Evolutionary conservation across 2,888 invertebrate species (phyloP).

Genomic region (Drosophila pegasa): DNA sequence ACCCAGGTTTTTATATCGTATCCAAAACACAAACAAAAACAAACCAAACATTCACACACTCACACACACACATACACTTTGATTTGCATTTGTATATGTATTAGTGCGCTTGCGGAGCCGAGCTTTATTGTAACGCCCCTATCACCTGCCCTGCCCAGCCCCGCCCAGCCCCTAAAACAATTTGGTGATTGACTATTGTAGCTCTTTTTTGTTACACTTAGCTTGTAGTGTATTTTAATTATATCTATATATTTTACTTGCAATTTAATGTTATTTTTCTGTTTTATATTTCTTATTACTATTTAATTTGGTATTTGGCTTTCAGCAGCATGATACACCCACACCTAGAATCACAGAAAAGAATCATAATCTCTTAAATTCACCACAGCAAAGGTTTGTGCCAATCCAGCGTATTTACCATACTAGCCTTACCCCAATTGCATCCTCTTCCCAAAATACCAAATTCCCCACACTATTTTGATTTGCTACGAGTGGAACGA

Average conservation of each 20-base stretch:
- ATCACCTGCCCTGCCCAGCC: neutral
- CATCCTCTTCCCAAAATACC: constrained; percentile 27
- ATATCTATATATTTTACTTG: constrained; percentile 21
- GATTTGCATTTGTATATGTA: constrained; percentile 54
- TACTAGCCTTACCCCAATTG: constrained; percentile 18
- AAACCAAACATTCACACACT: constrained; percentile 23
- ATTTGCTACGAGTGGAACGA: constrained; percentile 19
- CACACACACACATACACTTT: constrained; percentile 29
- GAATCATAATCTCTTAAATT: constrained; percentile 82
- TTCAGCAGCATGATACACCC: constrained; percentile 85
- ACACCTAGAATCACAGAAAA: constrained; percentile 85
- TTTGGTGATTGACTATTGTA: constrained; percentile 39
- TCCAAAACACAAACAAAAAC: constrained; percentile 40
- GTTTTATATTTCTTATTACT: constrained; percentile 59
- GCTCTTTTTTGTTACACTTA: constrained; percentile 38
- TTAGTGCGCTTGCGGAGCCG: constrained; percentile 41
- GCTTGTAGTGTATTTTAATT: constrained; percentile 34
- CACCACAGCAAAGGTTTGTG: constrained; percentile 84
- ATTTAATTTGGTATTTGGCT: constrained; percentile 84
- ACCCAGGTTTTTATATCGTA: constrained; percentile 89
- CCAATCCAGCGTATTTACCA: constrained; percentile 45
- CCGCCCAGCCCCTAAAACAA: neutral
- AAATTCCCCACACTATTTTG: constrained; percentile 32
- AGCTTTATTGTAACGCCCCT: constrained; percentile 26
- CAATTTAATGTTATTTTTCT: constrained; percentile 36